Conservation (phyloP, 2,113 vertebrate species). For the Tautogolabrus adspersus region DNA sequence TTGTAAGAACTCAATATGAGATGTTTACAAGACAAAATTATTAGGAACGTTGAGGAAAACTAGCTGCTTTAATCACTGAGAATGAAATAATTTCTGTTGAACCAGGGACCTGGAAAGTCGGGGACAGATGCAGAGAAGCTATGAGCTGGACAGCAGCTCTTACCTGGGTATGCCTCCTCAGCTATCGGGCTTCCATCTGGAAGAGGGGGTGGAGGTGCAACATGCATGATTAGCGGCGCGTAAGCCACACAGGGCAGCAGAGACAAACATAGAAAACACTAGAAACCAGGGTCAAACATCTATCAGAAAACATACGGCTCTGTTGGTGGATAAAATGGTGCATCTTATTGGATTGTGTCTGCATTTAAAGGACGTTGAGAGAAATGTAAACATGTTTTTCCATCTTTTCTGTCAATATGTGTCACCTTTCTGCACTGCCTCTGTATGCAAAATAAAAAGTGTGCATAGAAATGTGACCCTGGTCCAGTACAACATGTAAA, state of each 20-base stretch:
- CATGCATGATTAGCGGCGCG: conserved; percentile 92
- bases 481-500: conserved; percentile 27
- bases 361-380: not conserved
- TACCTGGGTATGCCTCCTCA: conserved; percentile 96
- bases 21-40: not conserved
- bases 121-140: conserved; percentile 13
- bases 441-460: conserved; percentile 3
- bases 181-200: conserved; percentile 92
- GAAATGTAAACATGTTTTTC: too few relatives aligned
- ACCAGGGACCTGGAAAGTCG: not conserved
- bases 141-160: conserved; percentile 78
- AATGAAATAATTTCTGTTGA: not conserved
- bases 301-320: not conserved
- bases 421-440: not conserved
- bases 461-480: conserved; percentile 16
- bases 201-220: conserved; percentile 92
- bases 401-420: too few relatives aligned
- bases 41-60: not conserved
- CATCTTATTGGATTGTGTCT: not conserved
- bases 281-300: conserved; percentile 35
- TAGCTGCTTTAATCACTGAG: not conserved
- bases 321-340: not conserved
- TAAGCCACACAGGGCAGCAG: conserved; percentile 81
- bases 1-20: too few relatives aligned
- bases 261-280: conserved; percentile 68